Conservation (phyloP, 2,797 vertebrate species). For the Scyliorhinus canicula region DNA sequence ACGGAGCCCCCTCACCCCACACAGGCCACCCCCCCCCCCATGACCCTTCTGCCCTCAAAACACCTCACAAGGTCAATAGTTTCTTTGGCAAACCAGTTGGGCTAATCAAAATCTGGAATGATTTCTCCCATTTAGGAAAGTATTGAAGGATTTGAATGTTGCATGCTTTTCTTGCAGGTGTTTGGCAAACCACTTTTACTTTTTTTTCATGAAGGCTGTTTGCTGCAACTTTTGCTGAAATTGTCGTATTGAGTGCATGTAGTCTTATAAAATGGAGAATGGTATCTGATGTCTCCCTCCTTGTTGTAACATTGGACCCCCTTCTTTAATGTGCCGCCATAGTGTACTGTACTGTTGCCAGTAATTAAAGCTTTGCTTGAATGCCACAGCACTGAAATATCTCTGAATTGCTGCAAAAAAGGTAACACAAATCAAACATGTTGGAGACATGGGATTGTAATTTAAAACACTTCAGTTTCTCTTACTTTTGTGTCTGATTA, state of each 20-base stretch:
- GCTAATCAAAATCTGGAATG: constrained; percentile 8
- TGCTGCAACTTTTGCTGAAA: not conserved
- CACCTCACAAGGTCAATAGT: not conserved
- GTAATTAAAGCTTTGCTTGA: not conserved
- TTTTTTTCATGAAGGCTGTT: not conserved
- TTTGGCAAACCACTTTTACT: not conserved
- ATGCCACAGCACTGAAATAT: not conserved
- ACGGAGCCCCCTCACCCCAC: no score
- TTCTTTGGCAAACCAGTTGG: not conserved
- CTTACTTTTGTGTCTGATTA: not conserved
- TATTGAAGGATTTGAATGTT: not conserved
- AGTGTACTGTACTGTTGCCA: not conserved
- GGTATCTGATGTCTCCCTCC: not conserved
- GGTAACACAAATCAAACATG: not conserved
- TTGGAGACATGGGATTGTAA: not conserved
- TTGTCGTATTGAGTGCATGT: not conserved
- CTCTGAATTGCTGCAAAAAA: not conserved
- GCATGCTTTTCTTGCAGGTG: not conserved
- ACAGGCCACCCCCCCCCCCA: no score
- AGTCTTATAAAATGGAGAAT: not conserved
- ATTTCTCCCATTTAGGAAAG: not conserved
- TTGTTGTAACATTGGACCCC: not conserved
- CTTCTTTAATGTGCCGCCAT: not conserved
- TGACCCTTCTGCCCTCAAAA: not conserved
- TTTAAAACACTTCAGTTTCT: not conserved